Evolutionary conservation across 2,888 invertebrate genomes (phyloP), one percentile per base, ranked within the genome.

Genomic region (Dicyrtomina minuta): DNA sequence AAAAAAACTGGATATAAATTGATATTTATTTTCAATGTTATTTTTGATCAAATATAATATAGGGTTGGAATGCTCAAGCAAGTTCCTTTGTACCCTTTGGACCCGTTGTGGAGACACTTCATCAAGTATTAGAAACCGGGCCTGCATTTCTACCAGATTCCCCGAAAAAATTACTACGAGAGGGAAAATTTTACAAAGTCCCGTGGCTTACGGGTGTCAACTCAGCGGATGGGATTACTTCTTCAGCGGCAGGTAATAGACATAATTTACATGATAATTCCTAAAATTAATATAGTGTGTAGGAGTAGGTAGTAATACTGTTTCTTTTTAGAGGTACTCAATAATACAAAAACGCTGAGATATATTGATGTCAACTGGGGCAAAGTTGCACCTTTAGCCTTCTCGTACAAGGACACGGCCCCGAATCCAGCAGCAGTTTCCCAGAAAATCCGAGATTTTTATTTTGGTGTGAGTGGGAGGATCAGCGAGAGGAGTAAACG

Each of bases 151-250:
- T 74, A 22, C 69, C 71, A 6, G 74, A 74, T n/a, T 12, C 56
- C 8, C 74, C 74, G 15, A 69, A 68, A 41, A 72, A 74, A 33
- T 17, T 74, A 20, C 44, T 72, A 13, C 62, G 60, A 6, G 68
- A 71, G 59, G 74, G 74, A 6, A 71, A 71, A 22, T 68, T 26
- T 17, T 26, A 27, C 15, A 46, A 44, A 13, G 58, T 74, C 13
- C 72, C 74, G 0, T 74, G 72, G 72, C 33, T 74, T 0, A 69
- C 72, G 4, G 74, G 74, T 0, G 70, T 68, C 22, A 74, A 74
- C 44, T 70, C 70, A 3, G 49, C 60, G 15, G 72, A 74, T 64
- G 72, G 72, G 2, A 17, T 74, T 0, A 74, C 72, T 33, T 49
- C 68, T 13, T 62, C 68, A 3, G 60, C 70, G 1, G 74, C 72